These are phyloP conservation scores for Pagrus major DNA, from an alignment of 2,113 vertebrate genomes.

Conservation along the genomic window DNA sequence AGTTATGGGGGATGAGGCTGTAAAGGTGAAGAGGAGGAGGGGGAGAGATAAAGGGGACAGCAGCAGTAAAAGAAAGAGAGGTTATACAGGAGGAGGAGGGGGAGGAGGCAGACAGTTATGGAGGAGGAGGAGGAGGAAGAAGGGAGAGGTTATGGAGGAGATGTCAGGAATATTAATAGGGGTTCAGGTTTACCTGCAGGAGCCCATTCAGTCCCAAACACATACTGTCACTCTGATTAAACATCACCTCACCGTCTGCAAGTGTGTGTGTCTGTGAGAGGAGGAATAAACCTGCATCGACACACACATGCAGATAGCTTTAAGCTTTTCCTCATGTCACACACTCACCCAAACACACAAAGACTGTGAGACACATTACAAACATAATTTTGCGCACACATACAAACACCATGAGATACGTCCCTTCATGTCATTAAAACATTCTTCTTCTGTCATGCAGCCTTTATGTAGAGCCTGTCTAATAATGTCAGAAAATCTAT, in stretches of 20 bases:
- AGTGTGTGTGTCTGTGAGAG: neutral
- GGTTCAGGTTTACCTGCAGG: constrained; percentile 76
- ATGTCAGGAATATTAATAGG: constrained; percentile 79
- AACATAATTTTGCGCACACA: neutral
- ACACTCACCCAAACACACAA: neutral
- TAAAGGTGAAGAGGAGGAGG: constrained; percentile 18
- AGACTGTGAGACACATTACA: neutral
- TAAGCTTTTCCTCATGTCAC: constrained; percentile 3
- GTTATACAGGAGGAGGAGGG: constrained; percentile 39
- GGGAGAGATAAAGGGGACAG: constrained; percentile 38
- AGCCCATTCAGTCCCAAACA: constrained; percentile 76
- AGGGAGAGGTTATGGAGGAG: constrained; percentile 70
- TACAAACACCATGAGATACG: constrained; percentile 11
- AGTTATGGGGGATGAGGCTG: constrained; percentile 29
- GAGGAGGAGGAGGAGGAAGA: constrained; percentile 45
- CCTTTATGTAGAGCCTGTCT: neutral
- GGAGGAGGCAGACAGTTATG: constrained; percentile 48
- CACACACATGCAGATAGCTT: constrained; percentile 13
- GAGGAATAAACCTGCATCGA: neutral
- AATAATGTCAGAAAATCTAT: constrained; percentile 3
- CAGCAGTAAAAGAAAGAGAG: constrained; percentile 49
- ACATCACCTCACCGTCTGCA: constrained; percentile 55
- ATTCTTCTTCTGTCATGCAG: neutral
- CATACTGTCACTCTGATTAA: constrained; percentile 76
- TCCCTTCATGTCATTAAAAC: constrained; percentile 4